Evolutionary conservation across 2,113 vertebrate genomes (phyloP).

Genomic region (Glareola pratincola): DNA sequence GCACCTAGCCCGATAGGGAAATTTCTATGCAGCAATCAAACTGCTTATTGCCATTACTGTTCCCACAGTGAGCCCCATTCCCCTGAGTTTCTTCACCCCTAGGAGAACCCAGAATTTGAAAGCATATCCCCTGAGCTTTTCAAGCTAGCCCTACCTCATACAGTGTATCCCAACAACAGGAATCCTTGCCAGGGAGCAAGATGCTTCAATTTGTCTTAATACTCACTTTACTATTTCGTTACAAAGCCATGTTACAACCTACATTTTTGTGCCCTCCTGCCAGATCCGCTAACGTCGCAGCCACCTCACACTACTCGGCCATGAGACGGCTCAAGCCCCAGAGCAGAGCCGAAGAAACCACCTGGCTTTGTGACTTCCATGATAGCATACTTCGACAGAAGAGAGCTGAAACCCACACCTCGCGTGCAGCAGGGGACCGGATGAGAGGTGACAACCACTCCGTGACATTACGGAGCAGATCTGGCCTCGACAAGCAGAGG

Average conservation of each 20-base stretch:
- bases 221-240: background rate
- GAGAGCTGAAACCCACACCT: background rate
- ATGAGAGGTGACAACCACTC: background rate
- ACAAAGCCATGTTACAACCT: background rate
- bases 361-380: background rate
- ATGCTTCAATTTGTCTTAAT: background rate
- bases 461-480: background rate
- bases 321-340: background rate
- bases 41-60: background rate
- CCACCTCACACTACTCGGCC: too few relatives aligned
- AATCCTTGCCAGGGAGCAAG: background rate
- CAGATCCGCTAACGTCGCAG: background rate
- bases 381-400: background rate
- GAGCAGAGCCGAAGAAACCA: background rate
- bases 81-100: background rate
- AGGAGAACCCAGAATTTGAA: background rate
- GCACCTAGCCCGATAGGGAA: background rate
- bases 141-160: background rate
- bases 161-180: background rate
- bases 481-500: background rate
- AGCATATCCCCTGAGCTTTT: background rate
- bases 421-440: accelerated
- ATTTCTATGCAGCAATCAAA: background rate
- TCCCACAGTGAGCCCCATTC: background rate
- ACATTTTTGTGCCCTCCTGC: background rate